Evolutionary conservation across 2,888 invertebrate species (phyloP).

Genomic region (Amaurobius ferox): DNA sequence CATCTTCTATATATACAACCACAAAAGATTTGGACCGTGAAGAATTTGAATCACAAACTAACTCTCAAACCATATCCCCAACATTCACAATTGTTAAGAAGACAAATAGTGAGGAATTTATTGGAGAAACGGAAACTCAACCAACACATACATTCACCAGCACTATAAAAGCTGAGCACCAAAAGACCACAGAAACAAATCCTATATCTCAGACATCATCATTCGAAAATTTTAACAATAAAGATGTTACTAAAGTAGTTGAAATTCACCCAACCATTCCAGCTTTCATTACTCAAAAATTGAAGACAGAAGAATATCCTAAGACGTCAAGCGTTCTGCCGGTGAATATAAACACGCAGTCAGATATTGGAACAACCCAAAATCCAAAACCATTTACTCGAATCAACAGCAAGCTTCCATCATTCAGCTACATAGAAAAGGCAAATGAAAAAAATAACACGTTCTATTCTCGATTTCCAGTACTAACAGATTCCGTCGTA

Average conservation of each 20-base stretch:
- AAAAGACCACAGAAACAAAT: background rate
- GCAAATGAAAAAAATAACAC: background rate
- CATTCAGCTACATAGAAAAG: background rate
- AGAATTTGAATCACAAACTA: no score
- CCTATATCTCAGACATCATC: background rate
- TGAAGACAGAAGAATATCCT: background rate
- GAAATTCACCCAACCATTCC: no score
- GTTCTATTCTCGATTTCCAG: background rate
- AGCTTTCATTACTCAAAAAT: no score
- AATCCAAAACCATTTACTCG: constrained; percentile 20
- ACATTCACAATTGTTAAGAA: no score
- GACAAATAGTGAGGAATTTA: no score
- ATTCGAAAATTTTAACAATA: background rate
- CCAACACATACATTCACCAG: no score
- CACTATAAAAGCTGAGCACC: no score
- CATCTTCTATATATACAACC: no score
- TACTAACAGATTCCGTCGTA: constrained; percentile 21
- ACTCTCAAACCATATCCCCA: no score
- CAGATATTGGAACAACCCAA: background rate
- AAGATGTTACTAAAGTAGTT: background rate
- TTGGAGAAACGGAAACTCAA: no score
- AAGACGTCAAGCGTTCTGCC: background rate
- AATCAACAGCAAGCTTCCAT: constrained; percentile 39
- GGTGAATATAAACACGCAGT: background rate
- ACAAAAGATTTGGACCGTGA: no score